These are phyloP conservation scores for Donacobius atricapilla DNA, from an alignment of 2,113 vertebrate genomes.

Conservation along the genomic window DNA sequence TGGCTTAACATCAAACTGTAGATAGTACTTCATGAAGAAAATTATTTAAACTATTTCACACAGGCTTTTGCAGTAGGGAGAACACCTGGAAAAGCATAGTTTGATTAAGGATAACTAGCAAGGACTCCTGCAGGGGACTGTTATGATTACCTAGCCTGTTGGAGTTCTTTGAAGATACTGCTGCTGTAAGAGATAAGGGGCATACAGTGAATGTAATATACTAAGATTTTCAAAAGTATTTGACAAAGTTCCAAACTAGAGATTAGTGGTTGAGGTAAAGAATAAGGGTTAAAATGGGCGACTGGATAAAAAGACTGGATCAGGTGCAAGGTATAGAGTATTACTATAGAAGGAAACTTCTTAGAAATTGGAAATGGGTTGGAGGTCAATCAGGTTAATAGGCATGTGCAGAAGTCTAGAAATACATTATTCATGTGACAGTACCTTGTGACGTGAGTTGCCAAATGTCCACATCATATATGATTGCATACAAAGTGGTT, in stretches of 20 bases:
- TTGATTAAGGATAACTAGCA: conserved; percentile 38
- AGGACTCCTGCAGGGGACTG: not conserved
- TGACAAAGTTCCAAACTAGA: conserved; percentile 33
- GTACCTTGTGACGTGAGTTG: not conserved
- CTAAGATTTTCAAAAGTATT: conserved; percentile 33
- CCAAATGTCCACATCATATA: not conserved
- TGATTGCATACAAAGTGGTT: not conserved
- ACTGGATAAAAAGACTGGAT: conserved; percentile 10
- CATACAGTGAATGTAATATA: conserved; percentile 47
- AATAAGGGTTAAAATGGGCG: conserved; percentile 17
- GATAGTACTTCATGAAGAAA: not conserved
- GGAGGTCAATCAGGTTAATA: conserved; percentile 39
- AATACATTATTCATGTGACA: not conserved
- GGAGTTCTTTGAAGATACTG: conserved; percentile 54
- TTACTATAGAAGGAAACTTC: not conserved
- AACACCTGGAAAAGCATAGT: conserved; percentile 27
- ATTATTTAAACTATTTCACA: not conserved
- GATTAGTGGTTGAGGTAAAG: not conserved
- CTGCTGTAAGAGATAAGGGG: conserved; percentile 52
- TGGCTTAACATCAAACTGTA: not conserved
- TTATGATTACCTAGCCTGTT: conserved; percentile 38
- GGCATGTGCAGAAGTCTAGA: not conserved
- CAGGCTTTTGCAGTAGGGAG: not conserved
- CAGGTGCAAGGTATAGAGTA: not conserved
- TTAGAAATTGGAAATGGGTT: not conserved